Evolutionary conservation across 2,797 vertebrate species (phyloP), one percentile per base, ranked within the genome.

Genomic region (Geotrypetes seraphini): DNA sequence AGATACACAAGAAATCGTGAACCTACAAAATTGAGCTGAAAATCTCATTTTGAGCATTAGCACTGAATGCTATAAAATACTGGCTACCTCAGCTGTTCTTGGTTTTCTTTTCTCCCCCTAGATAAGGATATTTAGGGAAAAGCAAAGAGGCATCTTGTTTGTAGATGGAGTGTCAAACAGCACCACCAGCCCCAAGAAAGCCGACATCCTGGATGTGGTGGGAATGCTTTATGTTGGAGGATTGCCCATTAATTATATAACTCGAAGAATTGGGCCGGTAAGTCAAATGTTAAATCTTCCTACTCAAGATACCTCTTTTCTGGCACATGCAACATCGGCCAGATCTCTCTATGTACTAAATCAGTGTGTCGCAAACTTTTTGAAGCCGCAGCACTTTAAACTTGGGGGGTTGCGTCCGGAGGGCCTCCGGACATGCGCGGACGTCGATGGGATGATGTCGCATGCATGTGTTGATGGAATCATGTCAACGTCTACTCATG

Each of bases 211-310:
- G 40, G 95, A 98, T 37, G 93, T 99, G 30, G 92, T 98, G 25
- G 93, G 96, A 25, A 72, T 75, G 64, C 40, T 99, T 1, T 96
- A 96, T 10, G 66, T 99, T 3, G 96, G 96, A 11, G 96, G 96
- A 17, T 46, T 99, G 35, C 93, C 93, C 3, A 23, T 85, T 33
- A 96, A 91, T 69, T 99, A 97, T 40, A 95, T 81, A 21, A 90
- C 85, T 23, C 89, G 83, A 62, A 84, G 96, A 63, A 98, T 99
- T 15, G 94, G 94, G 41, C 91, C 91, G 3, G 95, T 99, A 83
- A 76, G 79, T 27, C n/a, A 8, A 10, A 10, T 27, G 19, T 35
- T 31, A 2, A 19, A 12, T 8, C 3, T 20, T 19, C 1, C 5
- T 1, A 13, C 3, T 7, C 30, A 16, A 32, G 27, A 2, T 17